Evolutionary conservation across 1,140 invertebrate genomes (phyloP).

Genomic region (Fopius arisanus): DNA sequence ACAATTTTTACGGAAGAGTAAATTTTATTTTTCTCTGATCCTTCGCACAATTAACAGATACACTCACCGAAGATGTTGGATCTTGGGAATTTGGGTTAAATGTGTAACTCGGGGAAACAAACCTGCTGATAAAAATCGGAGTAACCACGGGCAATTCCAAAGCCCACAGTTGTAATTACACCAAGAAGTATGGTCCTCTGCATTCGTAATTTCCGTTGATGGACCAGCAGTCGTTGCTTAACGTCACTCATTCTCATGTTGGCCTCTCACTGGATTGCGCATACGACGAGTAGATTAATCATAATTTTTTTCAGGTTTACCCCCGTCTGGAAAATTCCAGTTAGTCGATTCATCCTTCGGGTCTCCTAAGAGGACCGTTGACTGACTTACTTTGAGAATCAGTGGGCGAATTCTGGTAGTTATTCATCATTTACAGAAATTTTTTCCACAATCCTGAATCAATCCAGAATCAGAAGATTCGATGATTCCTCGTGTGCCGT

Average conservation of each 20-base stretch:
- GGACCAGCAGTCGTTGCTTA: slow-evolving; percentile 9
- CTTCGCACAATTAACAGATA: neutral
- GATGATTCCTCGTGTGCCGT: too few species aligned
- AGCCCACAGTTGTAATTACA: slow-evolving; percentile 34
- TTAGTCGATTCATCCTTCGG: slow-evolving; percentile 12
- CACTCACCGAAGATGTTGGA: neutral
- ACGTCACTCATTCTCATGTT: slow-evolving; percentile 4
- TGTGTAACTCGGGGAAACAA: neutral
- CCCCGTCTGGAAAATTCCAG: neutral
- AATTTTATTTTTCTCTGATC: too few species aligned
- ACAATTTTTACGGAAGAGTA: too few species aligned
- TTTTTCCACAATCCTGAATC: neutral
- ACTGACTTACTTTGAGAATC: slow-evolving; percentile 1
- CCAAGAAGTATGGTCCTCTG: slow-evolving; percentile 37
- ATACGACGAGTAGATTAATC: slow-evolving; percentile 13
- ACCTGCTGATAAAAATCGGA: slow-evolving; percentile 40
- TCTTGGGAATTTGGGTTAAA: neutral
- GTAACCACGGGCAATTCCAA: slow-evolving; percentile 40
- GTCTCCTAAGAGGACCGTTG: neutral
- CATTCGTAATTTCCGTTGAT: slow-evolving; percentile 29
- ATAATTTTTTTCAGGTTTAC: slow-evolving; percentile 1
- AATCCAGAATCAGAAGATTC: neutral
- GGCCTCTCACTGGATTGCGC: neutral
- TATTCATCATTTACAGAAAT: neutral
- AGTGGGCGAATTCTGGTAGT: neutral